Conservation (phyloP, 1,140 invertebrate species). For the Nixonia krombeini region DNA sequence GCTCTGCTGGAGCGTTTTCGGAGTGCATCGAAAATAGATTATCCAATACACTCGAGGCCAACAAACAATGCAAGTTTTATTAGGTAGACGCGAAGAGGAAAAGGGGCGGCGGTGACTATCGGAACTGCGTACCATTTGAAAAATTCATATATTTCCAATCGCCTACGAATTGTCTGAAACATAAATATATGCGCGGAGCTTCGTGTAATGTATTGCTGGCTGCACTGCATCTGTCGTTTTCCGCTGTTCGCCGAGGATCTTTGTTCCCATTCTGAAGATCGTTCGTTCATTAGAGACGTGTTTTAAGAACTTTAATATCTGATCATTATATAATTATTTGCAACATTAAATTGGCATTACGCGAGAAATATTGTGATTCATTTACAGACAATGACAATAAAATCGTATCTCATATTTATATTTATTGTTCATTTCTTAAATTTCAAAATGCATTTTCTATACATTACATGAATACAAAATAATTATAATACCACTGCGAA, state of each 20-base stretch:
- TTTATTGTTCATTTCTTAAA: no score
- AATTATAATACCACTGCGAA: no score
- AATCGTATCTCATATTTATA: no score
- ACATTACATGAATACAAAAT: no score
- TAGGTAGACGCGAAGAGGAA: slow-evolving; percentile 10
- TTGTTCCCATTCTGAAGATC: no score
- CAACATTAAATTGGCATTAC: no score
- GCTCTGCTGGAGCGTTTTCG: slow-evolving; percentile 5
- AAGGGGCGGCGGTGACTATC: background rate
- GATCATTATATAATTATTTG: no score
- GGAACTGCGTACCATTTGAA: slow-evolving; percentile 20
- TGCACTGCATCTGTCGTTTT: slow-evolving; percentile 6
- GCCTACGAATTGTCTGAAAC: slow-evolving; percentile 4
- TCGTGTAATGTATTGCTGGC: slow-evolving; percentile 19
- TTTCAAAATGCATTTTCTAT: no score
- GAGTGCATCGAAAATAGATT: slow-evolving; percentile 33
- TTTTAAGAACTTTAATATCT: no score
- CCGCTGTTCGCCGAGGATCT: background rate
- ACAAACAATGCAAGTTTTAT: slow-evolving; percentile 40
- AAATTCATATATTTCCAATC: slow-evolving; percentile 30
- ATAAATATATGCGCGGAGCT: slow-evolving; percentile 12
- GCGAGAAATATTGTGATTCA: no score
- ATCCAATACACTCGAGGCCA: slow-evolving; percentile 20
- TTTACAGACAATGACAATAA: no score
- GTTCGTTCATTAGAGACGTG: no score